phyloP scores from a whole-genome alignment of 2,113 vertebrate genomes.

The Chrysemys picta region DNA sequence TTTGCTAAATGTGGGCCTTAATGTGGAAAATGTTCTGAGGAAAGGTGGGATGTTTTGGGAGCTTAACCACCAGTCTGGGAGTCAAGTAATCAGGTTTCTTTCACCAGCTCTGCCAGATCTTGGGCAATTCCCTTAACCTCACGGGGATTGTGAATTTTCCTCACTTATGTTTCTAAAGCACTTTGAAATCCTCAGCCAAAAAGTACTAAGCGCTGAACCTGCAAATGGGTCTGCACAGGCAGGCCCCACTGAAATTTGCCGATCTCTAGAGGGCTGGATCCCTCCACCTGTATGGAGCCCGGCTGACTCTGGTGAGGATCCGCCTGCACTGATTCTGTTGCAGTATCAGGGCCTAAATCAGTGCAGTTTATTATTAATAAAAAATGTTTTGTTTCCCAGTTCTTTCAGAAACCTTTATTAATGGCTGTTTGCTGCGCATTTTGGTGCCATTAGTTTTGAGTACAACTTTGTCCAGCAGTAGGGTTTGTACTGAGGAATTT shows the following conservation, averaged over 20 bases:
- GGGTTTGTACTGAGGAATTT: neutral
- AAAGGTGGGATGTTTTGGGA: neutral
- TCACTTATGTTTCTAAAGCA: neutral
- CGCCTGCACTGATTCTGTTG: neutral
- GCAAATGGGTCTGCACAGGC: neutral
- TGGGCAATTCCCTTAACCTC: neutral
- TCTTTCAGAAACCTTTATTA: slow-evolving; percentile 2
- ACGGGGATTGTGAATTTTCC: neutral
- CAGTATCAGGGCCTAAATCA: neutral
- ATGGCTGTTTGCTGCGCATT: neutral
- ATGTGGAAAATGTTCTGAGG: neutral
- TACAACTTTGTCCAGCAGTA: neutral
- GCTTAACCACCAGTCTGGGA: neutral
- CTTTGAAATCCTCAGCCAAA: neutral
- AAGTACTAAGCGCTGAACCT: neutral
- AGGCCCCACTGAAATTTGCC: neutral
- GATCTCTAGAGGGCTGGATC: neutral
- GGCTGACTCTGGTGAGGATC: neutral
- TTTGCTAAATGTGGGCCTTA: neutral
- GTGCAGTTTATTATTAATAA: neutral
- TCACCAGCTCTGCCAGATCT: neutral
- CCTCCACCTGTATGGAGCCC: neutral
- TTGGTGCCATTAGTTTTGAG: neutral
- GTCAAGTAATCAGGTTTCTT: neutral
- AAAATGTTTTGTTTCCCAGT: neutral